Evolutionary conservation across 2,797 vertebrate species (phyloP).

Genomic region (Anguilla obscura): DNA sequence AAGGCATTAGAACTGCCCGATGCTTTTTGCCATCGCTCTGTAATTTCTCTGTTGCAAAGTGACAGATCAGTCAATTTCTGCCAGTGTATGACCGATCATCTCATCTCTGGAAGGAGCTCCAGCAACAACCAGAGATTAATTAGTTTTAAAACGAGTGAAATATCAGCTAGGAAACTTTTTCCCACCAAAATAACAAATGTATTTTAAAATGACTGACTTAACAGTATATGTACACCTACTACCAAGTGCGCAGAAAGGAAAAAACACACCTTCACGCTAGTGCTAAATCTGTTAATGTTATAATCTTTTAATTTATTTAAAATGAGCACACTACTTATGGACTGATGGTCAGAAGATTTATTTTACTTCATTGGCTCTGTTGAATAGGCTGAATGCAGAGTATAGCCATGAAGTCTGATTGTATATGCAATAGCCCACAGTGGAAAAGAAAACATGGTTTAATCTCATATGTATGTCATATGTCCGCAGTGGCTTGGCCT

Average conservation of each 20-base stretch:
- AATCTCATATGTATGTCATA: neutral
- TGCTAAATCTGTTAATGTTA: neutral
- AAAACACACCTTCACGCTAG: neutral
- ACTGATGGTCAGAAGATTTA: neutral
- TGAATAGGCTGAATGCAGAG: neutral
- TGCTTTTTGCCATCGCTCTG: constrained; percentile 64
- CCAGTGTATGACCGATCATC: constrained; percentile 63
- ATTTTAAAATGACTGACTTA: constrained; percentile 1
- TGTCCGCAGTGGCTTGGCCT: neutral
- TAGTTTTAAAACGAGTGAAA: constrained; percentile 59
- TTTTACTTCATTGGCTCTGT: neutral
- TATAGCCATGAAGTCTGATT: neutral
- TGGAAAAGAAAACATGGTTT: neutral
- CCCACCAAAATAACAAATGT: neutral
- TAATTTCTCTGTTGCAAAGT: constrained; percentile 71
- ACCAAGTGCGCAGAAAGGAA: neutral
- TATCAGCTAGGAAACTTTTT: constrained; percentile 33
- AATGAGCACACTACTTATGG: neutral
- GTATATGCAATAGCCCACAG: neutral
- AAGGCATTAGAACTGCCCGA: constrained; percentile 63
- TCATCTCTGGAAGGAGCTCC: constrained; percentile 56
- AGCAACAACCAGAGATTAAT: constrained; percentile 61
- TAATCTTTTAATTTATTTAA: neutral
- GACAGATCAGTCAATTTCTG: constrained; percentile 66
- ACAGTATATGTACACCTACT: neutral